These are phyloP conservation scores for Brachypalpus laphriformis DNA, from an alignment of 2,888 invertebrate species.

Conservation along the genomic window DNA sequence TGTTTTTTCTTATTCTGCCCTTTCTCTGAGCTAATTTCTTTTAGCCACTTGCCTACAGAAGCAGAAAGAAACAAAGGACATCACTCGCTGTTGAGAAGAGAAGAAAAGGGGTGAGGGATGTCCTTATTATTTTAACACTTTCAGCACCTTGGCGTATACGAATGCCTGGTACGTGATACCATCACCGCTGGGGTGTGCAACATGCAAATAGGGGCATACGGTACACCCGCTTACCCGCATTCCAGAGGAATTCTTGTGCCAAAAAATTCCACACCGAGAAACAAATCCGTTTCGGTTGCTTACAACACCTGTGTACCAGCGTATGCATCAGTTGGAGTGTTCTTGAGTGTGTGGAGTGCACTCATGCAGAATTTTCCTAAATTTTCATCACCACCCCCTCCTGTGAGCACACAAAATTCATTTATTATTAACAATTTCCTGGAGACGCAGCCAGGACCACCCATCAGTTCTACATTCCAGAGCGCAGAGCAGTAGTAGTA, in stretches of 20 bases:
- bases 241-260: constrained; percentile 18
- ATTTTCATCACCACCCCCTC: background rate
- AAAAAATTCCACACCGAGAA: constrained; percentile 24
- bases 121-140: constrained; percentile 50
- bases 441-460: constrained; percentile 17
- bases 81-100: background rate
- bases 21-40: constrained; percentile 41
- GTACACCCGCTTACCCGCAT: constrained; percentile 26
- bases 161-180: constrained; percentile 21
- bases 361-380: constrained; percentile 32
- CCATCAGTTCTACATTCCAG: constrained; percentile 45
- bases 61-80: constrained; percentile 36
- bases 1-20: constrained; percentile 2
- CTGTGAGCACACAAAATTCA: constrained; percentile 12
- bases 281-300: constrained; percentile 25
- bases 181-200: constrained; percentile 10
- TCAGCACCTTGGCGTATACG: constrained; percentile 28
- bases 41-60: constrained; percentile 27
- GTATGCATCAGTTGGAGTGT: background rate
- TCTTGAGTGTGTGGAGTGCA: constrained; percentile 3
- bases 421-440: constrained; percentile 60
- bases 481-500: background rate
- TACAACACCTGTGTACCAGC: constrained; percentile 25
- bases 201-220: constrained; percentile 31
- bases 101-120: constrained; percentile 3